These are phyloP conservation scores for Platichthys stellatus DNA, from an alignment of 2,113 vertebrate species.

Conservation along the genomic window DNA sequence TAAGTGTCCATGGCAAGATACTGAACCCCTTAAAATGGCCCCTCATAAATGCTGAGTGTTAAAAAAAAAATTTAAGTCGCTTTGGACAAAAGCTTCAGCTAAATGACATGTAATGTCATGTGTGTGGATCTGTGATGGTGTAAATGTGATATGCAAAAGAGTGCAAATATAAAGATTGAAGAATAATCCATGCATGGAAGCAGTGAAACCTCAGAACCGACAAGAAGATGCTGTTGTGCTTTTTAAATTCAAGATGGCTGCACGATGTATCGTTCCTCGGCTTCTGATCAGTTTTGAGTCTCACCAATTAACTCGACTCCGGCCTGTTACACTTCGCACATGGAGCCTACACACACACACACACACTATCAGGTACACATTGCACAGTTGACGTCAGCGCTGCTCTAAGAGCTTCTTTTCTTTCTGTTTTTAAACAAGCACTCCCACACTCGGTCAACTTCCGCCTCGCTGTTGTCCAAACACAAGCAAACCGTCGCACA, in stretches of 20 bases:
- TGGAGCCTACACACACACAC: slow-evolving; percentile 27
- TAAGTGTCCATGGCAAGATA: no score
- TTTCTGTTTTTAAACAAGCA: slow-evolving; percentile 63
- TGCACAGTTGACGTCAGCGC: slow-evolving; percentile 62
- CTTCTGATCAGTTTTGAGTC: slow-evolving; percentile 17
- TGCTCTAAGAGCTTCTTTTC: slow-evolving; percentile 64
- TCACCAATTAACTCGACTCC: slow-evolving; percentile 7
- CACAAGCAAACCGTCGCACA: slow-evolving; percentile 61
- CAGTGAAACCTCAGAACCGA: no score
- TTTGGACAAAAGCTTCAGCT: no score
- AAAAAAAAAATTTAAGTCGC: no score
- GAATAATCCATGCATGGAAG: neutral
- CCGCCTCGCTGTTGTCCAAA: slow-evolving; percentile 71
- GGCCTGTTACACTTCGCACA: slow-evolving; percentile 5
- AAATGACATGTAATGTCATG: no score
- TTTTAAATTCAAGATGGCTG: slow-evolving; percentile 4
- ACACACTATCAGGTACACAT: slow-evolving; percentile 23
- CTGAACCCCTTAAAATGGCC: no score
- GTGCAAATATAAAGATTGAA: neutral
- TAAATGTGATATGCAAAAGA: neutral
- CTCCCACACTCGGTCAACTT: slow-evolving; percentile 74
- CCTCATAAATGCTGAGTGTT: no score
- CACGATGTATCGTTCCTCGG: neutral
- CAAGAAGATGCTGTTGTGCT: neutral
- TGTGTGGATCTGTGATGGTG: slow-evolving; percentile 19